Percentiles rank a stretch among this genome's conserved stretches.
Conservation (phyloP, 1,140 invertebrate genomes). For the Drosophila orosa region DNA sequence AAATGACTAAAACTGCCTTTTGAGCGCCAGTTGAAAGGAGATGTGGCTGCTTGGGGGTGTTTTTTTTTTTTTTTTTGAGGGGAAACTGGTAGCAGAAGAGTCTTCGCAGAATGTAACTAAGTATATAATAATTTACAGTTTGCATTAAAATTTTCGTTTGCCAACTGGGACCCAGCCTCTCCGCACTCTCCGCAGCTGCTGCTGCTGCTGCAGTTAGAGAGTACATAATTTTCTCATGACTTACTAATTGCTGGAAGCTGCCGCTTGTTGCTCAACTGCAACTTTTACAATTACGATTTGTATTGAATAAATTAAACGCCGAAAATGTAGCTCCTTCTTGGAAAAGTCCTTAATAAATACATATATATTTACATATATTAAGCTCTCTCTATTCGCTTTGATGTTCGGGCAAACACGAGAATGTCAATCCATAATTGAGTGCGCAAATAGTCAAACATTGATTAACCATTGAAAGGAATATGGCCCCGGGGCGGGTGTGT, state of each 20-base stretch:
- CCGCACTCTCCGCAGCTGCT: too few relatives aligned
- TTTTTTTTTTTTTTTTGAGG: not conserved
- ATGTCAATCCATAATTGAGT: constrained; percentile 43
- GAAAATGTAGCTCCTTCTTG: constrained; percentile 18
- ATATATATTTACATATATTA: not conserved
- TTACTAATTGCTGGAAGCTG: constrained; percentile 60
- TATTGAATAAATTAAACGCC: constrained; percentile 62
- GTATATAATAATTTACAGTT: constrained; percentile 64
- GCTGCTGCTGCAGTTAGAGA: constrained; percentile 31
- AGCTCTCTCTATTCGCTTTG: constrained; percentile 12
- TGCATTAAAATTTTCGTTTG: constrained; percentile 45
- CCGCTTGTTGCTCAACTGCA: constrained; percentile 13
- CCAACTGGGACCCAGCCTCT: constrained; percentile 24
- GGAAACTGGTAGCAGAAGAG: constrained; percentile 3
- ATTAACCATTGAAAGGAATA: constrained; percentile 15
- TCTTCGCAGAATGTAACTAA: constrained; percentile 29
- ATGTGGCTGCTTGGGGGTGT: not conserved
- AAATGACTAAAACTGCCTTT: constrained; percentile 56
- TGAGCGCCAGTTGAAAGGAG: constrained; percentile 13
- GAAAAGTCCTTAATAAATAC: constrained; percentile 14
- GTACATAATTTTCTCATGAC: constrained; percentile 59
- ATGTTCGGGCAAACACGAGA: constrained; percentile 23
- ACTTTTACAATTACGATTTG: constrained; percentile 49
- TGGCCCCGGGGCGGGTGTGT: constrained; percentile 3
- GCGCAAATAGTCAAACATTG: constrained; percentile 29